Percentiles rank a stretch among this genome's conserved stretches.
Evolutionary conservation across 2,888 invertebrate genomes (phyloP).

Genomic region (Xestia sexstrigata): DNA sequence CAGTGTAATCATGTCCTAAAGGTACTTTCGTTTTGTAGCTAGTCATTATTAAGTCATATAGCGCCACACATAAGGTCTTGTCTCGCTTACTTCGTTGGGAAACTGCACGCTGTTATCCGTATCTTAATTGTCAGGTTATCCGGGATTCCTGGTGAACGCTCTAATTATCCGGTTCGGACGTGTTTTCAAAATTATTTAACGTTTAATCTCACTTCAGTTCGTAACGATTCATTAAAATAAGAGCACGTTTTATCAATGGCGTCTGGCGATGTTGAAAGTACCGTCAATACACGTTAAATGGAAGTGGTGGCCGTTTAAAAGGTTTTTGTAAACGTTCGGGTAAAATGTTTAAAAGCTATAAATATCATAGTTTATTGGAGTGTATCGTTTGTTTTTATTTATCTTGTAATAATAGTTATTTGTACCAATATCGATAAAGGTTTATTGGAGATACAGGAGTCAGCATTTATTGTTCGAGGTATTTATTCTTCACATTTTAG

Average conservation of each 20-base stretch:
- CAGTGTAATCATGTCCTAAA: slow-evolving; percentile 32
- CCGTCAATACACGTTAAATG: slow-evolving; percentile 30
- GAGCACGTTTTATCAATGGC: slow-evolving; percentile 47
- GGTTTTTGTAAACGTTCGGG: slow-evolving; percentile 7
- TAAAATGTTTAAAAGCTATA: slow-evolving; percentile 18
- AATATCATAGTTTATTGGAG: slow-evolving; percentile 4
- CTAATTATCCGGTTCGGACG: slow-evolving; percentile 68
- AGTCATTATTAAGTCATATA: slow-evolving; percentile 43
- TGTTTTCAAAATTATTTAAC: slow-evolving; percentile 63
- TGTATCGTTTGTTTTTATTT: slow-evolving; percentile 3
- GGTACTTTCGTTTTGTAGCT: slow-evolving; percentile 30
- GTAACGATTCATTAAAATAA: slow-evolving; percentile 60
- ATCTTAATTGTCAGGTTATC: slow-evolving; percentile 71
- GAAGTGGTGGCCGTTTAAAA: slow-evolving; percentile 34
- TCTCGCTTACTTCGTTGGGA: slow-evolving; percentile 65
- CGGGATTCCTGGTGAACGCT: slow-evolving; percentile 58
- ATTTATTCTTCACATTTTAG: slow-evolving; percentile 8
- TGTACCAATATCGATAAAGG: slow-evolving; percentile 4
- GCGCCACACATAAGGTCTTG: slow-evolving; percentile 62
- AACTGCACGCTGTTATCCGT: slow-evolving; percentile 63
- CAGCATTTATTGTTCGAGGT: slow-evolving; percentile 6
- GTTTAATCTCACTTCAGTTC: slow-evolving; percentile 53
- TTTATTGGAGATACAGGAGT: neutral
- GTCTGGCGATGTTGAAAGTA: slow-evolving; percentile 30
- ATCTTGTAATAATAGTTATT: neutral